Evolutionary conservation across 2,888 invertebrate species (phyloP).

Genomic region (Lasius platythorax): DNA sequence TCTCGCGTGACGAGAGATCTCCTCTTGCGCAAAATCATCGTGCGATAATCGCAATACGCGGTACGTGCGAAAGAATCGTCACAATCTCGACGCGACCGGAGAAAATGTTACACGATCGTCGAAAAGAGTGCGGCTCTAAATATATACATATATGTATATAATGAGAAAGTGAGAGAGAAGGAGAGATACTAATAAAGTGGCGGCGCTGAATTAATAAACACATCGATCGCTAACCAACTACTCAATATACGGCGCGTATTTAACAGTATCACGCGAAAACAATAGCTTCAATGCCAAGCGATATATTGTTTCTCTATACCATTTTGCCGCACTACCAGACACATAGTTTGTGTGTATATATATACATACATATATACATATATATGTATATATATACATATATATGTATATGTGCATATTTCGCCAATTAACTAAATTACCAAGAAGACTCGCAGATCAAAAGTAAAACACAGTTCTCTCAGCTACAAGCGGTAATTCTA

Average conservation of each 20-base stretch:
- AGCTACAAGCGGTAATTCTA: constrained; percentile 69
- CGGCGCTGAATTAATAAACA: constrained; percentile 56
- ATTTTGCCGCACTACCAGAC: constrained; percentile 68
- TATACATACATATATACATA: not conserved
- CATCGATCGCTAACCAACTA: constrained; percentile 56
- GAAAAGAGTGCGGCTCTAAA: constrained; percentile 33
- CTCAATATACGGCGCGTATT: constrained; percentile 49
- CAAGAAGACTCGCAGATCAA: constrained; percentile 63
- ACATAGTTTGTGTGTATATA: constrained; percentile 32
- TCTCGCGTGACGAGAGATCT: constrained; percentile 16
- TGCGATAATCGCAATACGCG: constrained; percentile 29
- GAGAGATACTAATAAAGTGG: constrained; percentile 36
- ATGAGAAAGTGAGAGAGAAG: constrained; percentile 31
- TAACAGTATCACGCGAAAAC: constrained; percentile 49
- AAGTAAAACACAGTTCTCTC: constrained; percentile 59
- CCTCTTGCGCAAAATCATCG: constrained; percentile 40
- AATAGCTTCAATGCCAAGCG: constrained; percentile 61
- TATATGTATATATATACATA: not conserved
- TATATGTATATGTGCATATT: not conserved
- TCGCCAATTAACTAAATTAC: constrained; percentile 61
- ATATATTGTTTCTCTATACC: constrained; percentile 62
- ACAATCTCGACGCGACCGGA: not conserved
- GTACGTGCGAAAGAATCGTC: constrained; percentile 30
- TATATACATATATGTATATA: constrained; percentile 38
- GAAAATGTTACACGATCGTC: constrained; percentile 13